Evolutionary conservation across 2,797 vertebrate species (phyloP).

Genomic region (Sebastes baramenuke): DNA sequence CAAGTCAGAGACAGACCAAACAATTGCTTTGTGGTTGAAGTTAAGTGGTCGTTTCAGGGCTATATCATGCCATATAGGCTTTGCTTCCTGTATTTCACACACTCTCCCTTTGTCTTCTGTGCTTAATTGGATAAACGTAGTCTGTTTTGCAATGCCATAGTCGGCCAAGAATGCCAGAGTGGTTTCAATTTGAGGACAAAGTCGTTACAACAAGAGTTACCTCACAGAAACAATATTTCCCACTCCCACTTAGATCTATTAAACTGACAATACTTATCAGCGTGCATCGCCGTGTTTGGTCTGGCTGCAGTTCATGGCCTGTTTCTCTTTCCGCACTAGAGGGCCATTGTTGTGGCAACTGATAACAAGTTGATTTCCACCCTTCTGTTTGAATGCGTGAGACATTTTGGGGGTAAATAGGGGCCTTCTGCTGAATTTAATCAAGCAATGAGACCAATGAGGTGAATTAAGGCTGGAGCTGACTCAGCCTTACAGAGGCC

Average conservation of each 20-base stretch:
- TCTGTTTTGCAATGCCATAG: constrained; percentile 39
- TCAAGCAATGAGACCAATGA: constrained; percentile 75
- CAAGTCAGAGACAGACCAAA: constrained; percentile 34
- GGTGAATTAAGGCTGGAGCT: constrained; percentile 69
- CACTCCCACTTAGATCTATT: constrained; percentile 36
- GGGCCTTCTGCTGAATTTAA: constrained; percentile 68
- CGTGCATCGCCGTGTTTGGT: constrained; percentile 30
- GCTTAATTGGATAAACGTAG: constrained; percentile 40
- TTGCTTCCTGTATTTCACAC: constrained; percentile 46
- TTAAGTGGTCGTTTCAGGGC: constrained; percentile 43
- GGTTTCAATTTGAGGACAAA: constrained; percentile 55
- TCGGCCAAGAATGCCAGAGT: constrained; percentile 45
- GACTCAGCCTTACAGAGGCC: constrained; percentile 74
- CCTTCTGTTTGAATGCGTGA: constrained; percentile 42
- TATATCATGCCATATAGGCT: constrained; percentile 18
- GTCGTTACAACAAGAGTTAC: constrained; percentile 43
- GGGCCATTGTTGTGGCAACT: constrained; percentile 22
- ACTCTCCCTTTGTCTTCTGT: constrained; percentile 47
- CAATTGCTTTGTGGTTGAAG: constrained; percentile 47
- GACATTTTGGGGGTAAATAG: constrained; percentile 9
- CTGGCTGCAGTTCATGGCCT: constrained; percentile 29
- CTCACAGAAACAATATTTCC: constrained; percentile 60
- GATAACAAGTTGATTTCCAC: constrained; percentile 59
- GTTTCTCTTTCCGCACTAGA: constrained; percentile 16
- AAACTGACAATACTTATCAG: constrained; percentile 48